phyloP scores from a whole-genome alignment of 2,797 vertebrate genomes.

The Poecilia velifera region DNA sequence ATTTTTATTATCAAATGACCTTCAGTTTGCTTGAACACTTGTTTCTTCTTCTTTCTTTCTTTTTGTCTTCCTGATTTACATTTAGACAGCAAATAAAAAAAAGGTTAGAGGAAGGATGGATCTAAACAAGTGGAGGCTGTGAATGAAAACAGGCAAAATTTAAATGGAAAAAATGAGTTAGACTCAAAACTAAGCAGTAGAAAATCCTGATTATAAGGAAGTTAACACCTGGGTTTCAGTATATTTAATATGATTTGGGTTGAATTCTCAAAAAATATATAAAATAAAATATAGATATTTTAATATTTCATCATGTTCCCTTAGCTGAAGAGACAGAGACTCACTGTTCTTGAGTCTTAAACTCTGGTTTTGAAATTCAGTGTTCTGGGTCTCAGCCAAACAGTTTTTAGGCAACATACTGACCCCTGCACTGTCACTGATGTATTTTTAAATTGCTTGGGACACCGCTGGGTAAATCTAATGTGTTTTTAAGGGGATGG shows the following conservation, averaged over 20 bases:
- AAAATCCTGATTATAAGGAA: neutral
- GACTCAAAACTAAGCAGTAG: too few species aligned
- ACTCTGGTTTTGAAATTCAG: neutral
- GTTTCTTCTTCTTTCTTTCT: neutral
- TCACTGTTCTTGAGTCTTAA: neutral
- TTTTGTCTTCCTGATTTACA: neutral
- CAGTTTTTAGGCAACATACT: neutral
- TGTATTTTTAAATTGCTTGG: neutral
- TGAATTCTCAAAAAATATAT: neutral
- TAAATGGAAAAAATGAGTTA: neutral
- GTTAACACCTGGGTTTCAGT: neutral
- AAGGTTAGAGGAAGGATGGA: neutral
- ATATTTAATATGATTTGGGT: neutral
- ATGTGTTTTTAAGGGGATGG: neutral
- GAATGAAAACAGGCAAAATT: neutral
- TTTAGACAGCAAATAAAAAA: neutral
- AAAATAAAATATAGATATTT: neutral
- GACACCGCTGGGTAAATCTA: neutral
- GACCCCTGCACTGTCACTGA: neutral
- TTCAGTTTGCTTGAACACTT: constrained; percentile 27
- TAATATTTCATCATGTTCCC: neutral
- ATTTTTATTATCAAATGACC: constrained; percentile 22
- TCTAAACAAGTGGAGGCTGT: constrained; percentile 3
- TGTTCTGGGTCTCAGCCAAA: neutral
- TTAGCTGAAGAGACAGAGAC: neutral